Evolutionary conservation across 2,797 vertebrate species (phyloP), one percentile per base, ranked within the genome.

Genomic region (Lepidocolaptes lacrymiger): DNA sequence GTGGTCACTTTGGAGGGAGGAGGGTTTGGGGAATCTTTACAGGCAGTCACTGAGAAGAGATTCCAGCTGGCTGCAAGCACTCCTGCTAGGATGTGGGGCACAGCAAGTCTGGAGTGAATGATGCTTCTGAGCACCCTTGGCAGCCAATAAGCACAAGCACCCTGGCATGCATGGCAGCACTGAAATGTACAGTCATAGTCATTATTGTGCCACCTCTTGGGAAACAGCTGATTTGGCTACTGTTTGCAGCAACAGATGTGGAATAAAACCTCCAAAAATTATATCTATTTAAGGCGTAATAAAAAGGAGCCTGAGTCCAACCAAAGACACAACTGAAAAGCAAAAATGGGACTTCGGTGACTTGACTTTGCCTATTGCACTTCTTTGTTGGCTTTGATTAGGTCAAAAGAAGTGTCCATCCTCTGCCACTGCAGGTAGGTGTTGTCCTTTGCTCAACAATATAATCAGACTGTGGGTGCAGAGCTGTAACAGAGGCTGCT

Each of bases 1-100:
- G 66, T 91, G 95, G 91, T 78, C 88, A 90, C 41, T 94, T 52
- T 54, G 66, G 77, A 85, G 54, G 44, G 44, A 91, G 61, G 10
- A 91, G 52, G 14, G 63, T 73, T 77, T 87, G 92, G 10, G 90
- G 49, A 81, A 56, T 58, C 74, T 88, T 85, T 79, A 54, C 48
- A 76, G 59, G 51, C 85, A 64, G 55, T 62, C 46, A 72, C 63
- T 63, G 59, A 82, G 78, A 92, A 82, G 48, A 67, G 59, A 63
- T 67, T 74, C 68, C 73, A 86, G 73, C 64, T 95, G 91, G 63
- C 68, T 89, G 41, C 49, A 89, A 69, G 49, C 59, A 59, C 43
- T 80, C 64, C 62, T 41, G 36, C 62, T 43, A 75, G 69, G 66
- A 75, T 75, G 55, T 39, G 69, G 61, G 37, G 59, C 74, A 46